phyloP scores from a whole-genome alignment of 1,140 invertebrate species.

The Gryon sp. region DNA sequence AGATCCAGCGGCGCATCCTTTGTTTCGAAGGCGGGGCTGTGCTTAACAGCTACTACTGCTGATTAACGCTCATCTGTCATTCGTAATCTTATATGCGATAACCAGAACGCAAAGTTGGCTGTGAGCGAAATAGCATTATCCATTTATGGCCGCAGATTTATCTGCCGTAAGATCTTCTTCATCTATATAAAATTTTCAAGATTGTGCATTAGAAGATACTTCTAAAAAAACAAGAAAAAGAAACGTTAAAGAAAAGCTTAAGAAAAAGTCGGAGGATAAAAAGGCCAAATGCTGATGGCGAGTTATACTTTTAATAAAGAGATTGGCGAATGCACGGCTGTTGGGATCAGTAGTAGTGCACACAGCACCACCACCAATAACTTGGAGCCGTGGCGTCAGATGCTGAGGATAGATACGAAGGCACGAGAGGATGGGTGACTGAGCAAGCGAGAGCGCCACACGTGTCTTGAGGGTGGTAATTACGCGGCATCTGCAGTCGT shows the following conservation, averaged over 20 bases:
- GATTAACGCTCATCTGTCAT: slow-evolving; percentile 51
- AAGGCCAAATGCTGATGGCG: slow-evolving; percentile 64
- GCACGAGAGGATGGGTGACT: slow-evolving; percentile 69
- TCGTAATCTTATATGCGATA: slow-evolving; percentile 40
- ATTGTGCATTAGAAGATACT: slow-evolving; percentile 2
- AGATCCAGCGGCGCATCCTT: slow-evolving; percentile 21
- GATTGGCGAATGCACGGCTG: slow-evolving; percentile 61
- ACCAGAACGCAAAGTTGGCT: slow-evolving; percentile 5
- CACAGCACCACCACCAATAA: slow-evolving; percentile 61
- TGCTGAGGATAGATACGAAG: slow-evolving; percentile 62
- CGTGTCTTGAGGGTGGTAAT: slow-evolving; percentile 81
- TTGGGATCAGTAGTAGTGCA: slow-evolving; percentile 57
- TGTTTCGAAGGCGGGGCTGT: slow-evolving; percentile 8
- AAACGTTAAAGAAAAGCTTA: slow-evolving; percentile 9
- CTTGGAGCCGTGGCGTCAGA: slow-evolving; percentile 59
- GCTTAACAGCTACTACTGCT: slow-evolving; percentile 41
- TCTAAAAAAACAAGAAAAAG: neutral
- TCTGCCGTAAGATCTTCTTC: slow-evolving; percentile 21
- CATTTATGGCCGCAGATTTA: slow-evolving; percentile 21
- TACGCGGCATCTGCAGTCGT: slow-evolving; percentile 79
- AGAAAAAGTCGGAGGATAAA: slow-evolving; percentile 38
- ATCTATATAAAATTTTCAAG: slow-evolving; percentile 8
- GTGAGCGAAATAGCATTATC: slow-evolving; percentile 17
- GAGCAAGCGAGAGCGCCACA: slow-evolving; percentile 71
- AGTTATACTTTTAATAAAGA: slow-evolving; percentile 79